A percentile compares a stretch with the other conserved stretches of the same genome.
Conservation (phyloP, 1,140 invertebrate genomes). For the Ceratina japonica region DNA sequence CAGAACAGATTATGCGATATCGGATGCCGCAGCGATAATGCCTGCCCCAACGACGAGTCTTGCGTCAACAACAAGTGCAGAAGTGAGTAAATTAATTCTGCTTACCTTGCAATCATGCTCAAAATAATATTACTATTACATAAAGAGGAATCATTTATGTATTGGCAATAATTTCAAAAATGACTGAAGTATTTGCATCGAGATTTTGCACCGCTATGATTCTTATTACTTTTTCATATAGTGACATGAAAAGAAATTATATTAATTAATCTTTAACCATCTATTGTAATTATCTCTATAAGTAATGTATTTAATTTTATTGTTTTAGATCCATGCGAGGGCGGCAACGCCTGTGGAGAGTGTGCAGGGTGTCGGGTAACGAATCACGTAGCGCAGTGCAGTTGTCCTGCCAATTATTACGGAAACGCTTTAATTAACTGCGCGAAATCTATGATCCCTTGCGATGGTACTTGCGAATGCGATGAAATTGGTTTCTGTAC, state of each 20-base stretch:
- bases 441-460: conserved; percentile 82
- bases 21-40: conserved; percentile 90
- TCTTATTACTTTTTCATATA: too few species aligned
- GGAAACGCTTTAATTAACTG: conserved; percentile 90
- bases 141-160: too few species aligned
- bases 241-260: too few species aligned
- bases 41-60: conserved; percentile 86
- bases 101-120: too few species aligned
- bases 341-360: conserved; percentile 85
- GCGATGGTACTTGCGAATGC: conserved; percentile 86
- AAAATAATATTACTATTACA: too few species aligned
- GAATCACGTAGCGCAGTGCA: conserved; percentile 91
- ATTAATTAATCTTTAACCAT: too few species aligned
- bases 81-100: conserved; percentile 79
- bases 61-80: conserved; percentile 91
- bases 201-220: too few species aligned
- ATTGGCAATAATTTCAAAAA: too few species aligned
- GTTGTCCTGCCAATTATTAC: conserved; percentile 88
- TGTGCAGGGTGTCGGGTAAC: conserved; percentile 91
- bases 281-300: too few species aligned
- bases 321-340: conserved; percentile 87
- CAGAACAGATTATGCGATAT: conserved; percentile 91
- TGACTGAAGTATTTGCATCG: background rate
- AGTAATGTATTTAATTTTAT: background rate
- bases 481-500: conserved; percentile 89